Evolutionary conservation across 2,888 invertebrate species (phyloP).

Genomic region (Plebejus melissa): DNA sequence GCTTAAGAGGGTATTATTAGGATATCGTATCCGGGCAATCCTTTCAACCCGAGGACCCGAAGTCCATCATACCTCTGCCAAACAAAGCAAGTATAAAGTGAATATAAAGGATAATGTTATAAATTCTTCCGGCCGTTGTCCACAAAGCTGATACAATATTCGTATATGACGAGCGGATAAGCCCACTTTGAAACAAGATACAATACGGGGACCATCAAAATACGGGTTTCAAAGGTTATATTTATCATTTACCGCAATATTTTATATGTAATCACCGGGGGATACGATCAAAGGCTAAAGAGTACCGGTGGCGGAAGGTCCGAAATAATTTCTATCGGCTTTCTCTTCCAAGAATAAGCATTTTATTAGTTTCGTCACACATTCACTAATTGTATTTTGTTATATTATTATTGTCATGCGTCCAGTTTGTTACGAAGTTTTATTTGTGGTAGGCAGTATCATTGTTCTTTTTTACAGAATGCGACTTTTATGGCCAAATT

Average conservation of each 20-base stretch:
- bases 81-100: slow-evolving; percentile 33
- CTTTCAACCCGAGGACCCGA: slow-evolving; percentile 30
- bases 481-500: slow-evolving; percentile 9
- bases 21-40: slow-evolving; percentile 28
- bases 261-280: slow-evolving; percentile 62
- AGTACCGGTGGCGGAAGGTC: not conserved
- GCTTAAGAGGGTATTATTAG: slow-evolving; percentile 27
- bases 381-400: not conserved
- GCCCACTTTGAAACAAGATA: slow-evolving; percentile 73
- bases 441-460: not conserved
- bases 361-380: not conserved
- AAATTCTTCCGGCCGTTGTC: slow-evolving; percentile 36
- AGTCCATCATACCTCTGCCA: slow-evolving; percentile 34
- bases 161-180: slow-evolving; percentile 64
- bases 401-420: not conserved
- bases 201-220: slow-evolving; percentile 72
- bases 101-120: slow-evolving; percentile 35
- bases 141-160: slow-evolving; percentile 49
- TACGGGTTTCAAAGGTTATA: slow-evolving; percentile 65
- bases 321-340: not conserved
- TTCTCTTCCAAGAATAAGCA: not conserved
- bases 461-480: not conserved
- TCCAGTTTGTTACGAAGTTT: not conserved
- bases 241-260: slow-evolving; percentile 73
- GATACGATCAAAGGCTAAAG: slow-evolving; percentile 19